Evolutionary conservation across 1,140 invertebrate species (phyloP), one percentile per base, ranked within the genome.

Genomic region (Oscheius sp.): DNA sequence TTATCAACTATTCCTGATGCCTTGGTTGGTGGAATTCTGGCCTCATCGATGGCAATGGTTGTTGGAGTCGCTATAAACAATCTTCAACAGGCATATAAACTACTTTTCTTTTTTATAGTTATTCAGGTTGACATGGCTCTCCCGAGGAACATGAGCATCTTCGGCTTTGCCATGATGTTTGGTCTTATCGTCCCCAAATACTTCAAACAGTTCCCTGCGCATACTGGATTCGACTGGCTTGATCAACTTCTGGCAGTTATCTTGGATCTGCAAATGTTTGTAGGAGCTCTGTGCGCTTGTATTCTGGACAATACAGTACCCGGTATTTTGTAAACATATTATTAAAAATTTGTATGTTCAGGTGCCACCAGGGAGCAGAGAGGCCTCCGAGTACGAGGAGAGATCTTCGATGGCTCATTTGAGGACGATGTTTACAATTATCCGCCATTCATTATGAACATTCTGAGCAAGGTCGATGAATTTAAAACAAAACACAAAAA

Each of bases 291-390:
- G 15, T 66, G 83, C 35, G 85, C 85, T 18, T 85, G 81, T 61
- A 77, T 87, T 45, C 68, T 86, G 4, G 86, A 87, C 76, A 87
- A 87, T 65, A 84, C 85, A 0, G 79, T 86, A 2, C 82, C 82
- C 69, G 85, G 84, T 84, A 77, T 70, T 10, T 42, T 76, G 20
- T 36, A 28, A n/a, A 32, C 34, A 10, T 20, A 75, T 13, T 49
- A 3, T n/a, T 29, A 4, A 4, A n/a, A 2, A 45, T 28, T 13
- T 73, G 18, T 15, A 59, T 58, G 46, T 68, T 49, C 35, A 79
- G 80, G 80, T 20, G 81, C 80, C 13, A 81, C 82, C n/a, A 68
- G 81, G 26, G 74, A 78, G 35, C 80, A 83, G 71, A 68, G 81
- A 29, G 81, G 81, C 15, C 73, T 83, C 18, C 64, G 73, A 38